Percentiles rank a stretch among this genome's conserved stretches.
Evolutionary conservation across 2,797 vertebrate species (phyloP).

Genomic region (Knipowitschia caucasica): DNA sequence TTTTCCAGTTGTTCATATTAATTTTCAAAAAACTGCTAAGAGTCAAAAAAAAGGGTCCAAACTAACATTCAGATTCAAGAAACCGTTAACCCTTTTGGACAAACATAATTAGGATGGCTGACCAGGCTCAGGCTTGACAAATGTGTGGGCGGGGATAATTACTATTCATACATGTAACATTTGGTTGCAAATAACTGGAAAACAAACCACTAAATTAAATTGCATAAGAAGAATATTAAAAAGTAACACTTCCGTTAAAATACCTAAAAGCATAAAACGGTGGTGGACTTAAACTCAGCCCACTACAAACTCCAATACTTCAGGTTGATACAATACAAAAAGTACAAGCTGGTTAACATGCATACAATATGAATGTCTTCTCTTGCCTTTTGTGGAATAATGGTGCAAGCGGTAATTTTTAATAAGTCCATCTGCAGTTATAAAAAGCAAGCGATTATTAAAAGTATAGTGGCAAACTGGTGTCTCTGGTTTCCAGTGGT

Average conservation of each 20-base stretch:
- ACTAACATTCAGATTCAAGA: not conserved
- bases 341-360: constrained; percentile 68
- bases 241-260: constrained; percentile 74
- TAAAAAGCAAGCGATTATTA: constrained; percentile 69
- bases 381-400: constrained; percentile 64
- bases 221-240: constrained; percentile 53
- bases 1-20: not conserved
- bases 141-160: constrained; percentile 50
- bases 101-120: constrained; percentile 3
- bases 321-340: constrained; percentile 70
- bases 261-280: constrained; percentile 65
- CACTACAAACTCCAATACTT: constrained; percentile 68
- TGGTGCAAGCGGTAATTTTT: constrained; percentile 69
- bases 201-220: constrained; percentile 55
- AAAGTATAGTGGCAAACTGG: constrained; percentile 73
- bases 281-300: constrained; percentile 57
- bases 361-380: constrained; percentile 61
- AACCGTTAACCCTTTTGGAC: not conserved
- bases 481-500: constrained; percentile 72
- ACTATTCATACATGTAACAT: constrained; percentile 45
- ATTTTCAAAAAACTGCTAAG: not conserved
- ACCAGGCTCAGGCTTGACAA: constrained; percentile 8
- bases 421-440: constrained; percentile 65
- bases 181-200: constrained; percentile 59
- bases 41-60: not conserved